phyloP scores from a whole-genome alignment of 2,797 vertebrate species.

The Lycodopsis pacificus region DNA sequence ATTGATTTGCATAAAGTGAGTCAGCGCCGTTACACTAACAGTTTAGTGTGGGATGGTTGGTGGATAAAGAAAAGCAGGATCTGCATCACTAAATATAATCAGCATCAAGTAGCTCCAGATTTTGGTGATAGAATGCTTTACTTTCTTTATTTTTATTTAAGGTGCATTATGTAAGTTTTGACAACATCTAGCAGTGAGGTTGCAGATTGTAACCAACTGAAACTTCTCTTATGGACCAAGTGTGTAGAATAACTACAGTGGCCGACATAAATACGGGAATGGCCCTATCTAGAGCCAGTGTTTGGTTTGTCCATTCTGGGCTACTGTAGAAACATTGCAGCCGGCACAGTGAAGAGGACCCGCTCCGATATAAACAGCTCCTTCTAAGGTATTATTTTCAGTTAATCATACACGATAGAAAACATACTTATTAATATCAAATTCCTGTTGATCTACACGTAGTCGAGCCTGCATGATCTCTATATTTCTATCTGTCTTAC shows the following conservation, averaged over 20 bases:
- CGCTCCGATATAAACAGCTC: background rate
- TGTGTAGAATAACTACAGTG: background rate
- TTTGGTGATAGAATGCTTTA: background rate
- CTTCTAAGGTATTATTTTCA: background rate
- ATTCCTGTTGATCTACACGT: constrained; percentile 9
- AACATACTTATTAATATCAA: background rate
- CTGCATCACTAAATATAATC: background rate
- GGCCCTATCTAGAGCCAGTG: background rate
- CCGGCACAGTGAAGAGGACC: background rate
- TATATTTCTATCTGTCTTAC: constrained; percentile 22
- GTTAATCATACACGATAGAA: background rate
- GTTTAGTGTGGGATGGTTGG: constrained; percentile 9
- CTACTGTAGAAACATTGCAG: background rate
- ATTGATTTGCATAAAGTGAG: background rate
- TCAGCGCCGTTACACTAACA: background rate
- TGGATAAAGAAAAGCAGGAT: background rate
- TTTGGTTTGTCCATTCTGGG: background rate
- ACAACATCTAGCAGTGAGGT: background rate
- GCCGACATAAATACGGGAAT: background rate
- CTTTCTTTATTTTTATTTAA: background rate
- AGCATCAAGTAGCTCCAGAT: background rate
- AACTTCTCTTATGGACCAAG: background rate
- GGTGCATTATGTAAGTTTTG: background rate
- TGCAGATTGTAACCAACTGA: background rate
- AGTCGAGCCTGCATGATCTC: constrained; percentile 2